Percentiles rank a stretch among this genome's conserved stretches.
phyloP scores from a whole-genome alignment of 2,797 vertebrate genomes.

The Toxotes lorentzi region DNA sequence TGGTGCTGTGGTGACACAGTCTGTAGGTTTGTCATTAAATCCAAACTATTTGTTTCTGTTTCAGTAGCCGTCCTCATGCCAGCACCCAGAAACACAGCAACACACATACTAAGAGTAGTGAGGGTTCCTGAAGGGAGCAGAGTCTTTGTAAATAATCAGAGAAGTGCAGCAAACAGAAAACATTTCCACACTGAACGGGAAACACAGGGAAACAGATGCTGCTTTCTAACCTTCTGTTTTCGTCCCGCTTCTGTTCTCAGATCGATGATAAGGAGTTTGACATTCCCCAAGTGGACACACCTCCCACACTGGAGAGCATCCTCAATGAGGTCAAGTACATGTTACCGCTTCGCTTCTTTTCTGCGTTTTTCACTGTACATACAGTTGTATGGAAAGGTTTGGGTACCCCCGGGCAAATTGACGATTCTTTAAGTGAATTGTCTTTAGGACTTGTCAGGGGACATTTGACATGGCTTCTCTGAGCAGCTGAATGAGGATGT shows the following conservation, averaged over 20 bases:
- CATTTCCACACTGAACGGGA: background rate
- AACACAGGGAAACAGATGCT: background rate
- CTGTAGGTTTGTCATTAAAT: too few relatives aligned
- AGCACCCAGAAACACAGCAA: too few relatives aligned
- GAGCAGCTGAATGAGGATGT: too few relatives aligned
- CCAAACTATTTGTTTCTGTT: too few relatives aligned
- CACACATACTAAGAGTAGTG: too few relatives aligned
- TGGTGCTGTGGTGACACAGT: too few relatives aligned
- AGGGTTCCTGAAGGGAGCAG: too few relatives aligned
- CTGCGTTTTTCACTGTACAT: background rate
- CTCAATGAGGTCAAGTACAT: conserved; percentile 90
- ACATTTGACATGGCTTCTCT: too few relatives aligned
- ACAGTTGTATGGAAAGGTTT: background rate
- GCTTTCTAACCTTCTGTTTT: conserved; percentile 2
- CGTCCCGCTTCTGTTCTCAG: conserved; percentile 75
- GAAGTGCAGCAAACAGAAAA: too few relatives aligned
- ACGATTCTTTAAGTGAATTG: background rate
- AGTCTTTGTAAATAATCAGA: too few relatives aligned
- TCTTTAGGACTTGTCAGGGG: too few relatives aligned
- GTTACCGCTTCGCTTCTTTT: background rate
- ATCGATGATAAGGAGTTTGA: conserved; percentile 99
- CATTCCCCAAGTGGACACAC: conserved; percentile 98
- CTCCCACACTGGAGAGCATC: conserved; percentile 97
- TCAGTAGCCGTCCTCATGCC: too few relatives aligned
- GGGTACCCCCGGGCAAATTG: background rate